Conservation (phyloP, 2,888 invertebrate species). For the Scaptomyza caliginosa region DNA sequence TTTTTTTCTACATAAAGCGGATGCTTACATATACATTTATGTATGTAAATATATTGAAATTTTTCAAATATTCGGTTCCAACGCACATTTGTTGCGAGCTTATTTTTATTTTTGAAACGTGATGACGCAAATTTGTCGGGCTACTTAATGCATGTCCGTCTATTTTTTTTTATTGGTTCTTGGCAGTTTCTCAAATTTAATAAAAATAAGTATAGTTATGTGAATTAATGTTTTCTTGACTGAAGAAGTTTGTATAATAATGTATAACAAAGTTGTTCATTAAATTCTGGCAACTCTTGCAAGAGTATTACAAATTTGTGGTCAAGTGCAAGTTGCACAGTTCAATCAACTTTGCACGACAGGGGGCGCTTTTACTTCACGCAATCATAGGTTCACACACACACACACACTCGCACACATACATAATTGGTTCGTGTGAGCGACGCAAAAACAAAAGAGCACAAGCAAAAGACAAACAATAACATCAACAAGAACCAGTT, state of each 20-base stretch:
- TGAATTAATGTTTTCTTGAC: too few species aligned
- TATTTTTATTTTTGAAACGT: constrained; percentile 36
- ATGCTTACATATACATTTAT: constrained; percentile 2
- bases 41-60: constrained; percentile 18
- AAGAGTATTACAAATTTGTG: constrained; percentile 1
- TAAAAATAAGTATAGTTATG: too few species aligned
- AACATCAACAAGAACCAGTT: constrained; percentile 56
- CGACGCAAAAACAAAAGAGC: constrained; percentile 12
- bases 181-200: not conserved
- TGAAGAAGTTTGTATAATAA: too few species aligned
- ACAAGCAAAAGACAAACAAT: constrained; percentile 38
- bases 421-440: constrained; percentile 1
- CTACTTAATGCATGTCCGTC: not conserved
- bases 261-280: not conserved
- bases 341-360: constrained; percentile 39
- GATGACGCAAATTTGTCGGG: constrained; percentile 44
- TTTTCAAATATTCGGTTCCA: constrained; percentile 20
- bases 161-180: not conserved
- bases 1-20: not conserved
- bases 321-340: constrained; percentile 38
- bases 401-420: not conserved
- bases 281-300: not conserved
- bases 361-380: constrained; percentile 41
- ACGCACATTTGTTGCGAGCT: constrained; percentile 27
- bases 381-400: constrained; percentile 23